Percentiles rank a stretch among this genome's conserved stretches.
Evolutionary conservation across 2,888 invertebrate species (phyloP).

Genomic region (Junonia oenone): DNA sequence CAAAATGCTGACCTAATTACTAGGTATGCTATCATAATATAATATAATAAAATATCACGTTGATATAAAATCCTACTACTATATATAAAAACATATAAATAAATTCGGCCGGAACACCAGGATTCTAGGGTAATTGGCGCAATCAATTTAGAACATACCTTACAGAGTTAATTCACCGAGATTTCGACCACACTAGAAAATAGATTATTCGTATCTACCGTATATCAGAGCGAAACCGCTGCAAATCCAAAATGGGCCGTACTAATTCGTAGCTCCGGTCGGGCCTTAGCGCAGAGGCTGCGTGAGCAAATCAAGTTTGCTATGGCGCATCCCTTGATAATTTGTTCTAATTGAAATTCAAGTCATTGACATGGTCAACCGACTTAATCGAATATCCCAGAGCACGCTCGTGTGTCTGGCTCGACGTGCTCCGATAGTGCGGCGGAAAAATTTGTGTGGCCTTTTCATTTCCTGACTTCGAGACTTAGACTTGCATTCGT

Average conservation of each 20-base stretch:
- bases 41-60: too few species aligned
- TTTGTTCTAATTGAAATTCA: slow-evolving; percentile 84
- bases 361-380: slow-evolving; percentile 82
- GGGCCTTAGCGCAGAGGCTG: slow-evolving; percentile 43
- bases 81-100: too few species aligned
- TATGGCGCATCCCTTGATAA: slow-evolving; percentile 75
- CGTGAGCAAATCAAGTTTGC: slow-evolving; percentile 73
- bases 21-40: too few species aligned
- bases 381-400: slow-evolving; percentile 76
- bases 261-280: slow-evolving; percentile 34
- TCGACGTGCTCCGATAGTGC: slow-evolving; percentile 13
- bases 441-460: slow-evolving; percentile 3
- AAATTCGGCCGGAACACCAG: too few species aligned
- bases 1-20: too few species aligned
- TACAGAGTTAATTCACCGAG: slow-evolving; percentile 29
- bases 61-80: too few species aligned
- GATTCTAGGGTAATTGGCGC: slow-evolving; percentile 1
- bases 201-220: slow-evolving; percentile 34
- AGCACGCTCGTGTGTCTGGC: slow-evolving; percentile 41
- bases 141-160: slow-evolving; percentile 21
- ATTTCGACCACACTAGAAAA: slow-evolving; percentile 31
- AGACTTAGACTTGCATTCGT: too few species aligned
- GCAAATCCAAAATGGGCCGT: slow-evolving; percentile 33
- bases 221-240: slow-evolving; percentile 34
- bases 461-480: not conserved